Conservation (phyloP, 2,888 invertebrate genomes). For the Rhamnusium bicolor region DNA sequence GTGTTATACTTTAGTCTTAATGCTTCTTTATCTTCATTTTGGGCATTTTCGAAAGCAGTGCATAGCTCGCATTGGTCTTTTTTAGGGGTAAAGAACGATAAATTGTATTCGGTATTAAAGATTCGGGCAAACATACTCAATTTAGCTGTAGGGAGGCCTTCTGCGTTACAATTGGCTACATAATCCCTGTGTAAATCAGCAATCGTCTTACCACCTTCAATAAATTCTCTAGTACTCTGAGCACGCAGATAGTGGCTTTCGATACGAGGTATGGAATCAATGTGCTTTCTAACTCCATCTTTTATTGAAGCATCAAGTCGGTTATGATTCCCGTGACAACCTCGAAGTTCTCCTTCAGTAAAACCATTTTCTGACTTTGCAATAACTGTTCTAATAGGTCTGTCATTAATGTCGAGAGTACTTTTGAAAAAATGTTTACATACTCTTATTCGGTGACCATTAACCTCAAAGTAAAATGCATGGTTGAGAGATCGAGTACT, state of each 20-base stretch:
- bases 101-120: too few species aligned
- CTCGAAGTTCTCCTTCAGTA: too few species aligned
- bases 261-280: constrained; percentile 25
- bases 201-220: constrained; percentile 53
- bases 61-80: constrained; percentile 47
- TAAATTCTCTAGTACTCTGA: constrained; percentile 42
- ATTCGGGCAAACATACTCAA: constrained; percentile 40
- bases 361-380: too few species aligned
- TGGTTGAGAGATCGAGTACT: too few species aligned
- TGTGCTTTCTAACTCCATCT: constrained; percentile 8
- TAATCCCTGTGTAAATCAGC: constrained; percentile 54
- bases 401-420: too few species aligned
- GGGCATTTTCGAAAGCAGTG: constrained; percentile 31
- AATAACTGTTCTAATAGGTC: too few species aligned
- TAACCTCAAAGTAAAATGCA: too few species aligned
- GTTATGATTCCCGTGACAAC: too few species aligned
- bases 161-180: constrained; percentile 37
- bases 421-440: too few species aligned
- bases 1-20: constrained; percentile 41
- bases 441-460: too few species aligned
- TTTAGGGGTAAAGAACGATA: too few species aligned
- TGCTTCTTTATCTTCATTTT: constrained; percentile 40
- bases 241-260: constrained; percentile 31
- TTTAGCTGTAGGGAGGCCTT: constrained; percentile 41
- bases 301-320: too few species aligned